These are phyloP conservation scores for Lasioglossum malachurum DNA, from an alignment of 2,888 invertebrate genomes.

Conservation along the genomic window DNA sequence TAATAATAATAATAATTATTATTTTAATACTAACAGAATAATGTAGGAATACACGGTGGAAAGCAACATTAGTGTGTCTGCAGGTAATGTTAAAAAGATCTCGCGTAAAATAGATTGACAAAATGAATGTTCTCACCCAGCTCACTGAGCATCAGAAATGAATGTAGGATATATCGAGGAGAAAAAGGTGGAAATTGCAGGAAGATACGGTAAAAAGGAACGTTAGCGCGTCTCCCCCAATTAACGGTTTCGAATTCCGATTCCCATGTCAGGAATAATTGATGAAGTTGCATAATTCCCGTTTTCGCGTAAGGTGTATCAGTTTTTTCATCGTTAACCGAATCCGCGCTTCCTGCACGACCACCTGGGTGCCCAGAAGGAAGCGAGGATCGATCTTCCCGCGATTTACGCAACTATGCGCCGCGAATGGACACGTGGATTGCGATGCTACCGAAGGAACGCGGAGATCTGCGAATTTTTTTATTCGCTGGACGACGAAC, in stretches of 20 bases:
- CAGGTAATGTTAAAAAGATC: too few relatives aligned
- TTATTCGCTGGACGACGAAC: too few relatives aligned
- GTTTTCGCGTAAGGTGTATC: not conserved
- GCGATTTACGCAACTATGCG: not conserved
- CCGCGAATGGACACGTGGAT: not conserved
- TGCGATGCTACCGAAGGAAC: not conserved
- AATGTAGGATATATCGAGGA: not conserved
- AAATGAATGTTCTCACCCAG: not conserved
- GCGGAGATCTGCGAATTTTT: not conserved
- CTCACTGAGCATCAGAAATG: not conserved
- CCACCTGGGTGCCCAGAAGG: not conserved
- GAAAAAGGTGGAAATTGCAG: not conserved
- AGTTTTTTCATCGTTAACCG: not conserved
- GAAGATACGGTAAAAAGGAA: not conserved
- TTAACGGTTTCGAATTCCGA: not conserved
- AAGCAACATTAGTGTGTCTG: too few relatives aligned
- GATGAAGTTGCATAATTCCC: constrained; percentile 7
- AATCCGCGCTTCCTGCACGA: not conserved
- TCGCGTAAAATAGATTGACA: not conserved
- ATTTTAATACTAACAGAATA: too few relatives aligned
- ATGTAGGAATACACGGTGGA: too few relatives aligned
- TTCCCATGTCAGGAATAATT: not conserved
- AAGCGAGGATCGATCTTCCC: not conserved
- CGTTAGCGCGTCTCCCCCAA: not conserved
- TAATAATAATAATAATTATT: too few relatives aligned